Evolutionary conservation across 2,888 invertebrate genomes (phyloP), one percentile per base, ranked within the genome.

Genomic region (Sarcophaga subvicina): DNA sequence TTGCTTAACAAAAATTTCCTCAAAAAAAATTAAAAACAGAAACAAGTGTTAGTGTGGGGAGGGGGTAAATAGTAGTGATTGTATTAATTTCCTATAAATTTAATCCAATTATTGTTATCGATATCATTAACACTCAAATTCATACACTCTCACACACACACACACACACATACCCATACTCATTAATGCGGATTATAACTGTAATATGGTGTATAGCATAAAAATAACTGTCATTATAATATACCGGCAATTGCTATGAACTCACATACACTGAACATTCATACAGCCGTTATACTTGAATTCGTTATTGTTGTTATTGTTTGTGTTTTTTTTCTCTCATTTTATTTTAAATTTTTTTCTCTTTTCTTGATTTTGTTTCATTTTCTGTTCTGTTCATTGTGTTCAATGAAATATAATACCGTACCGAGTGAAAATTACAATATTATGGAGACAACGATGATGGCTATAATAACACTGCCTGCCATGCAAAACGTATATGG

Each of bases 391-490:
- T 54, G 62, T 60, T 83, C 67, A 20, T 67, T 79, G 25, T 66
- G n/a, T 47, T 75, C 27, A 70, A 49, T 80, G 83, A 76, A 79
- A 86, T 86, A 66, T 64, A 75, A 79, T 81, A 83, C 80, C 1
- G 22, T 22, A 22, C 22, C 25, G 78, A 63, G 64, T 62, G 27
- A 78, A 81, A 83, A 86, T 83, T 78, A 83, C 80, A 86, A 81
- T 83, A 84, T 84, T 62, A 66, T 63, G 45, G 37, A 59, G 17
- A 20, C 6, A 25, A 12, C 22, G 54, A 14, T 60, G 27, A n/a
- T 12, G 49, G 4, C 63, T 59, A 20, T 54, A 64, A 25, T 59
- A 70, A 67, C 5, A 60, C 60, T 70, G 78, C 6, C 73, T 67
- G 8, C 14, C 47, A 45, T 66, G 25, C 20, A n/a, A 60, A 20